These are phyloP conservation scores for Aphyosemion australe DNA, from an alignment of 2,113 vertebrate species.

Conservation along the genomic window DNA sequence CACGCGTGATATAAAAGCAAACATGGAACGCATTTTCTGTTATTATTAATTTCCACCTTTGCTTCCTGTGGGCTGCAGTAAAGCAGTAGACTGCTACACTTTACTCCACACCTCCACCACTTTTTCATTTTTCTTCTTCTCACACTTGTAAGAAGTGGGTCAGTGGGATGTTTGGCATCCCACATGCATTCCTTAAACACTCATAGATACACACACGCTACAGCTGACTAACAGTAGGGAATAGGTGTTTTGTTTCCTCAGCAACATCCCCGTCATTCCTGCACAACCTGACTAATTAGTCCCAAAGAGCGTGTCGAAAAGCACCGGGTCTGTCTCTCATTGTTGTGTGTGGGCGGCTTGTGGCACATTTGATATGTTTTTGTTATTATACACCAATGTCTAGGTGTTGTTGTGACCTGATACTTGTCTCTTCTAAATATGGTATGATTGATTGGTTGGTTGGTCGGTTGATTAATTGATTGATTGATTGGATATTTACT, in stretches of 20 bases:
- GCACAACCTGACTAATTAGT: constrained; percentile 66
- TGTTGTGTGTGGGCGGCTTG: constrained; percentile 40
- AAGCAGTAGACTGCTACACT: constrained; percentile 7
- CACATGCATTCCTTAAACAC: constrained; percentile 25
- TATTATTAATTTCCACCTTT: constrained; percentile 14
- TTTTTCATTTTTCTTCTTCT: constrained; percentile 19
- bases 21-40: constrained; percentile 10
- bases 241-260: constrained; percentile 36
- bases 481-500: no score
- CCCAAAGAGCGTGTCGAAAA: constrained; percentile 54
- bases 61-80: constrained; percentile 6
- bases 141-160: constrained; percentile 53
- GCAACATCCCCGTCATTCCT: constrained; percentile 50
- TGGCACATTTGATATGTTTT: constrained; percentile 32
- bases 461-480: neutral
- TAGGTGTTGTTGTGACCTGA: neutral
- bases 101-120: constrained; percentile 18
- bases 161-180: constrained; percentile 60
- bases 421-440: neutral
- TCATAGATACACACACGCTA: constrained; percentile 22
- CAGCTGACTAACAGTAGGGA: constrained; percentile 47
- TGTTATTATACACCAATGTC: no score
- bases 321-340: constrained; percentile 38
- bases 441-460: neutral
- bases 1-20: constrained; percentile 12